A percentile compares a stretch with the other conserved stretches of the same genome.
Conservation (phyloP, 2,797 vertebrate genomes). For the Rhinogobio ventralis region DNA sequence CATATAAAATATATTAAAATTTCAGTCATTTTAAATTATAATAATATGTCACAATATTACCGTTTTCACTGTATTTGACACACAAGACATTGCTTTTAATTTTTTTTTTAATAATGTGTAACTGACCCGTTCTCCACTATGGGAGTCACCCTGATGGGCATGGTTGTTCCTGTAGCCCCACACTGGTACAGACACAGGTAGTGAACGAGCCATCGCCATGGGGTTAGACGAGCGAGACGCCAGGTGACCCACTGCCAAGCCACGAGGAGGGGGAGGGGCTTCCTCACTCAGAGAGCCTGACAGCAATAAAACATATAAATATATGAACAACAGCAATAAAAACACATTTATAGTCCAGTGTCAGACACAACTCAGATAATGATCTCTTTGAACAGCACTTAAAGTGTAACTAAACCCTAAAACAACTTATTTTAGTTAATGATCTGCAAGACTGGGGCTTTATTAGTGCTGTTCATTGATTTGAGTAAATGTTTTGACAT, state of each 20-base stretch:
- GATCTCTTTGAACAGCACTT: neutral
- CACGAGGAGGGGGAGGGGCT: conserved; percentile 76
- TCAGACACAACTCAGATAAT: conserved; percentile 4
- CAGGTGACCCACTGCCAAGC: conserved; percentile 74
- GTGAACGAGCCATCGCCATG: conserved; percentile 86
- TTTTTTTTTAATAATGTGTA: too few species aligned
- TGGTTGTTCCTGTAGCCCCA: conserved; percentile 83
- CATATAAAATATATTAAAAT: neutral
- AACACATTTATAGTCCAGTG: neutral
- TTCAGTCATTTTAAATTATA: neutral
- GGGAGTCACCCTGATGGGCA: conserved; percentile 66
- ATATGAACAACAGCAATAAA: conserved; percentile 10
- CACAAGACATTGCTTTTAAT: neutral
- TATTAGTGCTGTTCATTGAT: too few species aligned
- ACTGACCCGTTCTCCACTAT: conserved; percentile 75
- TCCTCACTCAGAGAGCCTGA: conserved; percentile 88
- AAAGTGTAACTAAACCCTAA: neutral
- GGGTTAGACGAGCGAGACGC: conserved; percentile 72
- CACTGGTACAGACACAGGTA: conserved; percentile 88
- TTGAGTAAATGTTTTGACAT: too few species aligned
- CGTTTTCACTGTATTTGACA: neutral
- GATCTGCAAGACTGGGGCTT: too few species aligned
- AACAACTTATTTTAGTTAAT: too few species aligned
- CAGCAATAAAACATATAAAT: neutral
- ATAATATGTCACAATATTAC: neutral